Conservation (phyloP, 2,888 invertebrate genomes). For the Lapara coniferarum region DNA sequence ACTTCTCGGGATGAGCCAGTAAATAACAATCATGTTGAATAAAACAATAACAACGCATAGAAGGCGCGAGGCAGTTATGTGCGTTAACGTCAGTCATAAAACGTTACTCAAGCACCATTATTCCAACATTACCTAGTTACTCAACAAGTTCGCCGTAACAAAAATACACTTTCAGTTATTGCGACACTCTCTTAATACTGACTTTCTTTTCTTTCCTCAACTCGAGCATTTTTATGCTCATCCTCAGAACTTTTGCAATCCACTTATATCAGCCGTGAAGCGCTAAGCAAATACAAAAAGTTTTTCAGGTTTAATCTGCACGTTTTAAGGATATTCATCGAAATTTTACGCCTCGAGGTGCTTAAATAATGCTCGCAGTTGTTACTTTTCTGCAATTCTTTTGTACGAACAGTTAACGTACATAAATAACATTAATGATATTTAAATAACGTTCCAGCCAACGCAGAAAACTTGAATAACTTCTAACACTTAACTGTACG, state of each 20-base stretch:
- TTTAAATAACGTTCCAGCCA: neutral
- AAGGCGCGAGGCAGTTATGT: constrained; percentile 45
- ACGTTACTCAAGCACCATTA: constrained; percentile 53
- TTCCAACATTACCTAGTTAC: constrained; percentile 58
- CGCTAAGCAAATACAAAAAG: constrained; percentile 82
- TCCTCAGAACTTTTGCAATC: constrained; percentile 82
- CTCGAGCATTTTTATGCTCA: constrained; percentile 79
- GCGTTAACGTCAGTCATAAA: constrained; percentile 51
- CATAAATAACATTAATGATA: constrained; percentile 13
- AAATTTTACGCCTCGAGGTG: constrained; percentile 69
- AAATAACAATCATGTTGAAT: constrained; percentile 32
- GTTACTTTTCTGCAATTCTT: constrained; percentile 40
- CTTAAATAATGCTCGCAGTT: constrained; percentile 75
- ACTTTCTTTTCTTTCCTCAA: constrained; percentile 69
- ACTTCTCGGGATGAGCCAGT: constrained; percentile 21
- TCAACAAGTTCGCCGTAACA: constrained; percentile 65
- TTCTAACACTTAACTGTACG: constrained; percentile 19
- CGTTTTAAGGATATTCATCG: constrained; percentile 80
- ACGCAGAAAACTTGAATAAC: constrained; percentile 18
- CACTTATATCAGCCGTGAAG: constrained; percentile 82
- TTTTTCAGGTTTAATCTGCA: constrained; percentile 79
- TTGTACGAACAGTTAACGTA: constrained; percentile 7
- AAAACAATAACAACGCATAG: constrained; percentile 37
- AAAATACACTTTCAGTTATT: constrained; percentile 72
- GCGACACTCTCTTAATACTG: constrained; percentile 74